These are phyloP conservation scores for Aplidium turbinatum DNA, from an alignment of 23 tunicate genomes.

Conservation along the genomic window DNA sequence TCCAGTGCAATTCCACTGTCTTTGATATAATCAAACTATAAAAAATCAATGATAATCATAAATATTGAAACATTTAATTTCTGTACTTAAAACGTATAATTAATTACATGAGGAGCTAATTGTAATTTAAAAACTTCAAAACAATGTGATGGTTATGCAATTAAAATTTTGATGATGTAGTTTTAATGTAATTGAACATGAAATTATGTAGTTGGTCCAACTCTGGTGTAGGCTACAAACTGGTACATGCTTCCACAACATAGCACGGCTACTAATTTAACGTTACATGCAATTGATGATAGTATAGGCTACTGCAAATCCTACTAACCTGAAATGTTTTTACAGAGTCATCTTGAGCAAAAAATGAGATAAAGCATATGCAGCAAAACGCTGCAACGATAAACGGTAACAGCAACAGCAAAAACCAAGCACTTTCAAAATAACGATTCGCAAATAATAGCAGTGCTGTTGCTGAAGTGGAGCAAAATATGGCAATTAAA, in stretches of 20 bases:
- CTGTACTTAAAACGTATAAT: not conserved
- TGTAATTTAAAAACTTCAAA: too few relatives aligned
- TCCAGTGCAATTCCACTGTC: not conserved
- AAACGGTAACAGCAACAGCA: conserved; percentile 11
- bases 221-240: not conserved
- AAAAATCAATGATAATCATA: not conserved
- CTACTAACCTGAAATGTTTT: conserved; percentile 59
- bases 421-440: conserved; percentile 20
- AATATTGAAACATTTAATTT: not conserved
- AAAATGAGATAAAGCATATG: conserved; percentile 28
- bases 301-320: too few relatives aligned
- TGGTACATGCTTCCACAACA: not conserved
- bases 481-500: conserved; percentile 32
- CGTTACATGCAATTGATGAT: too few relatives aligned
- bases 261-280: too few relatives aligned
- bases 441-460: conserved; percentile 11
- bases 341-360: conserved; percentile 58
- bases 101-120: not conserved
- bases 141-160: too few relatives aligned
- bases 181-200: too few relatives aligned
- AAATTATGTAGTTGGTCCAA: too few relatives aligned
- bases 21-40: not conserved
- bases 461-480: conserved; percentile 40
- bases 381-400: not conserved
- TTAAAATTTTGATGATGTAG: not conserved